These are phyloP conservation scores for Zaprionus kolodkinae DNA, from an alignment of 1,140 invertebrate genomes.

Conservation along the genomic window DNA sequence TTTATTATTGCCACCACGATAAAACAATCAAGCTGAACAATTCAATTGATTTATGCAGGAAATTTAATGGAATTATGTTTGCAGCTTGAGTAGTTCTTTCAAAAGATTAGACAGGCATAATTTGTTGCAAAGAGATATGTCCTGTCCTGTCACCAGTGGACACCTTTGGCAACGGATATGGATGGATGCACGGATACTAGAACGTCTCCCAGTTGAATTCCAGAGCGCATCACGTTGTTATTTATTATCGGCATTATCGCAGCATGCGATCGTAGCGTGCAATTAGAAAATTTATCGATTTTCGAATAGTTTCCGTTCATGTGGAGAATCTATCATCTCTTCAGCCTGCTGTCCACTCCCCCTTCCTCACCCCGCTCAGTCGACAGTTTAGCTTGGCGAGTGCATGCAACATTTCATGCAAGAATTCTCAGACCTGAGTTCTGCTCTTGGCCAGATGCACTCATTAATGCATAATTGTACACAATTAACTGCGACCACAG, in stretches of 20 bases:
- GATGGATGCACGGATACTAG: background rate
- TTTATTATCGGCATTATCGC: conserved; percentile 60
- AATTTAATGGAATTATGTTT: conserved; percentile 5
- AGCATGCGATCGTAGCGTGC: conserved; percentile 76
- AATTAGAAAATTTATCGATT: conserved; percentile 80
- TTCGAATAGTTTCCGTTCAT: conserved; percentile 63
- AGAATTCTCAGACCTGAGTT: conserved; percentile 76
- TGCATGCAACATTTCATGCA: conserved; percentile 78
- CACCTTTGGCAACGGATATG: conserved; percentile 1
- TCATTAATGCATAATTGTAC: conserved; percentile 81
- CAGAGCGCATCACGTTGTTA: conserved; percentile 9
- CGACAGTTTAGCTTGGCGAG: conserved; percentile 2
- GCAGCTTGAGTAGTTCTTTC: background rate
- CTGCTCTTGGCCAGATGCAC: conserved; percentile 78
- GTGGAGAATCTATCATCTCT: conserved; percentile 41
- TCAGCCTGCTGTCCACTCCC: background rate
- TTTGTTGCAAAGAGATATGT: background rate
- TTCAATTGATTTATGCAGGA: conserved; percentile 20
- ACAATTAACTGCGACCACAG: conserved; percentile 65
- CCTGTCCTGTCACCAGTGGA: background rate
- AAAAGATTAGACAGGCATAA: background rate
- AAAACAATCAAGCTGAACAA: conserved; percentile 29
- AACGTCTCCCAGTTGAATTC: background rate
- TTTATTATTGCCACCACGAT: conserved; percentile 16
- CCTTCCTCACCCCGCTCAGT: background rate